Evolutionary conservation across 2,797 vertebrate genomes (phyloP).

Genomic region (Hemitrygon akajei): DNA sequence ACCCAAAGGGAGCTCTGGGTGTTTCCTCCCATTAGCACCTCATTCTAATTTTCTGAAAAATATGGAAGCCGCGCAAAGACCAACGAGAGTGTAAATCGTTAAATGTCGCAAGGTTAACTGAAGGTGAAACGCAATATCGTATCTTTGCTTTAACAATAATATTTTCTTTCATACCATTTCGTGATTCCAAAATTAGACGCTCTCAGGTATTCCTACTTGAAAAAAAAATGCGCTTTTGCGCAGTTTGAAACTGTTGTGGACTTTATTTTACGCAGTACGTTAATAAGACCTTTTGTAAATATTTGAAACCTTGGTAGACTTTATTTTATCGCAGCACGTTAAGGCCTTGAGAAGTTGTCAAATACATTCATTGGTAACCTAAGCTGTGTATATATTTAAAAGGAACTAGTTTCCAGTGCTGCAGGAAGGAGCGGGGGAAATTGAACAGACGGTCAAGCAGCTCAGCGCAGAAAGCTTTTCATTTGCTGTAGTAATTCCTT

Average conservation of each 20-base stretch:
- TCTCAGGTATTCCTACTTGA: not conserved
- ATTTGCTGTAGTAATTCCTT: not conserved
- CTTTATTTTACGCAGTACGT: not conserved
- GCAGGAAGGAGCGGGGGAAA: not conserved
- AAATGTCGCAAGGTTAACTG: not conserved
- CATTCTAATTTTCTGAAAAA: not conserved
- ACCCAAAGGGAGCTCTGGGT: not conserved
- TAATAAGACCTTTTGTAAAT: not conserved
- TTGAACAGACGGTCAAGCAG: not conserved
- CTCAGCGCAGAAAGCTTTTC: not conserved
- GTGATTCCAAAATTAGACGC: not conserved
- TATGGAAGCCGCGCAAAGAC: not conserved
- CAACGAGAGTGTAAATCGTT: not conserved
- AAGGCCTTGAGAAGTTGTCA: not conserved
- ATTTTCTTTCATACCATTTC: not conserved
- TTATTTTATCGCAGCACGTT: not conserved
- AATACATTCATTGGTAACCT: not conserved
- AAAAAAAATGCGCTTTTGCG: not conserved
- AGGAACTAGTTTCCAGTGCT: not conserved
- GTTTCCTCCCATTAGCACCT: slow-evolving; percentile 9
- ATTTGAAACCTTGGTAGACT: not conserved
- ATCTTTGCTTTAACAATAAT: not conserved
- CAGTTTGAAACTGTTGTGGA: not conserved
- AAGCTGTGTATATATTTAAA: not conserved
- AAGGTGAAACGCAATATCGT: not conserved